Conservation (phyloP, 2,888 invertebrate genomes). For the Lasius platythorax region DNA sequence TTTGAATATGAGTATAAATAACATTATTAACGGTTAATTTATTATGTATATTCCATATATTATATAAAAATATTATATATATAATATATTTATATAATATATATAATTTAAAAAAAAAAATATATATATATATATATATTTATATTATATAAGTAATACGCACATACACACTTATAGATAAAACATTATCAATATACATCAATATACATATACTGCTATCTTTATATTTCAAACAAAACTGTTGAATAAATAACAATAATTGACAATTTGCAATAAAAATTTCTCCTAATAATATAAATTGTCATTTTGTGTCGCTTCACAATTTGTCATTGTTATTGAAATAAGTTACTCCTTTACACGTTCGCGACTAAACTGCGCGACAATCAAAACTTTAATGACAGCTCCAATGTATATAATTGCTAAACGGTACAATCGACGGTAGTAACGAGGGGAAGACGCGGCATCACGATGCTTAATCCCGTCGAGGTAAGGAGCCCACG, state of each 20-base stretch:
- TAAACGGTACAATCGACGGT: conserved; percentile 21
- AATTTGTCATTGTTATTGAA: conserved; percentile 32
- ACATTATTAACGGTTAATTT: not conserved
- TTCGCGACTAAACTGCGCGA: conserved; percentile 17
- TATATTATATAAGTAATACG: not conserved
- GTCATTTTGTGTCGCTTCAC: not conserved
- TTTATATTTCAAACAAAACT: not conserved
- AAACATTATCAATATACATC: not conserved
- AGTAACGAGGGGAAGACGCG: conserved; percentile 26
- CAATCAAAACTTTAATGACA: conserved; percentile 34
- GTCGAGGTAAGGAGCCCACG: conserved; percentile 27
- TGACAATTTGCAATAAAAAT: not conserved
- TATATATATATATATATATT: not conserved
- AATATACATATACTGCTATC: too few relatives aligned
- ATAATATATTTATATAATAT: not conserved
- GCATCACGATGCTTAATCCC: conserved; percentile 31
- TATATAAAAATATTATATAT: not conserved
- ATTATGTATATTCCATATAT: too few relatives aligned
- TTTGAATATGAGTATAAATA: too few relatives aligned
- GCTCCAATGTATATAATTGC: conserved; percentile 9
- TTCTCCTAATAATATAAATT: not conserved
- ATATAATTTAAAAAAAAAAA: too few relatives aligned
- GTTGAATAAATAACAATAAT: not conserved
- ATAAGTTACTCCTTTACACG: conserved; percentile 18
- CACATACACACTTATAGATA: not conserved